Evolutionary conservation across 2,888 invertebrate genomes (phyloP).

Genomic region (Dusona sp.): DNA sequence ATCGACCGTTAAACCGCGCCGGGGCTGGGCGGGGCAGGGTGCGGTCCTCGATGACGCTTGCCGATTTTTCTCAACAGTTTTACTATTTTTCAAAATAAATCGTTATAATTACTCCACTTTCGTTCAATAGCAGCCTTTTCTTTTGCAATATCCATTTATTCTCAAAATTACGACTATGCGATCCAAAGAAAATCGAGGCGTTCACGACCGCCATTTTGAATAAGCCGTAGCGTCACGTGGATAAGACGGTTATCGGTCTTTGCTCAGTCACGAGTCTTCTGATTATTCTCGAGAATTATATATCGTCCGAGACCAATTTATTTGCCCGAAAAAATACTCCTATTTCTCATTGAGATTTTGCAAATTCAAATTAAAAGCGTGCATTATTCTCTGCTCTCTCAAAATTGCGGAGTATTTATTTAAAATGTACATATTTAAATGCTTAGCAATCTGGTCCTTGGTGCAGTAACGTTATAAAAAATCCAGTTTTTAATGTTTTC

Average conservation of each 20-base stretch:
- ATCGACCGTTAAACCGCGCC: conserved; percentile 79
- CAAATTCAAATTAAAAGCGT: neutral
- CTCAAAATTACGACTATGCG: neutral
- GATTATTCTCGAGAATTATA: neutral
- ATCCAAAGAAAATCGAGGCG: neutral
- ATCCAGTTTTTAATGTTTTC: no score
- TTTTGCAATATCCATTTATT: neutral
- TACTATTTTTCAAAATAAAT: conserved; percentile 13
- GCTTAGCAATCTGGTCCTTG: no score
- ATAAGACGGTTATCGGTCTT: conserved; percentile 1
- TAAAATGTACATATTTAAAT: neutral
- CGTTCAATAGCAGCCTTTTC: neutral
- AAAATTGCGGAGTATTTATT: neutral
- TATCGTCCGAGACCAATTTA: neutral
- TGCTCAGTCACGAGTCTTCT: conserved; percentile 13
- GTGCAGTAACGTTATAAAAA: no score
- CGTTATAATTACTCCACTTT: neutral
- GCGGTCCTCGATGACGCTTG: conserved; percentile 76
- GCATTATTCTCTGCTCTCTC: neutral
- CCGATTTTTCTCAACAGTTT: conserved; percentile 24
- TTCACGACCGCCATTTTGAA: conserved; percentile 62
- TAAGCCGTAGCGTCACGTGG: conserved; percentile 63
- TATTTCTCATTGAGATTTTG: neutral
- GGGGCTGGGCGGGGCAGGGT: conserved; percentile 84
- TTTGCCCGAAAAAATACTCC: neutral